Conservation (phyloP, 2,113 vertebrate species). For the Xiphophorus hellerii region DNA sequence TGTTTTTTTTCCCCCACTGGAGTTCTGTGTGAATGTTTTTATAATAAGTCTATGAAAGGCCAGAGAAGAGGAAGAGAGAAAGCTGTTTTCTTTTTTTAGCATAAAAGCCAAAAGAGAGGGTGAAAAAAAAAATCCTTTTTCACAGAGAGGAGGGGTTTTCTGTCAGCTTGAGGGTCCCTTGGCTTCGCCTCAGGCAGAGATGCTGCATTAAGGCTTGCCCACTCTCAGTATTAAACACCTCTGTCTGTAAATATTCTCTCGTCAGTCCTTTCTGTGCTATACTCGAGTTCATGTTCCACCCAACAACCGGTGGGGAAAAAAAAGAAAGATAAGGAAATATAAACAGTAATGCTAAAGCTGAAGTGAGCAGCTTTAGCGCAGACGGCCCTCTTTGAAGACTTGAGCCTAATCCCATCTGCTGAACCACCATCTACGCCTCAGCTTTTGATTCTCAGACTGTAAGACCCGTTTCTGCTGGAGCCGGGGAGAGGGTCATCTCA, state of each 20-base stretch:
- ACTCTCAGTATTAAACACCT: conserved; percentile 51
- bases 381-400: conserved; percentile 76
- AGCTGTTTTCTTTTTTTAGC: neutral
- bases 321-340: conserved; percentile 40
- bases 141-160: conserved; percentile 25
- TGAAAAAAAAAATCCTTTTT: neutral
- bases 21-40: conserved; percentile 18
- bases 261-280: conserved; percentile 37
- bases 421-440: conserved; percentile 54
- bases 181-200: conserved; percentile 60
- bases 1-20: conserved; percentile 32
- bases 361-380: conserved; percentile 54
- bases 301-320: neutral
- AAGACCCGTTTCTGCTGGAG: conserved; percentile 66
- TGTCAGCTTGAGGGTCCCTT: conserved; percentile 42
- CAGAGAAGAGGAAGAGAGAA: neutral
- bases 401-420: conserved; percentile 74
- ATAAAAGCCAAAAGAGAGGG: conserved; percentile 32
- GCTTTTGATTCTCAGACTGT: conserved; percentile 70
- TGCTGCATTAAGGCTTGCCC: conserved; percentile 54
- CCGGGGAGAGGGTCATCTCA: conserved; percentile 53
- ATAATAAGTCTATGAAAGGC: conserved; percentile 18
- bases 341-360: conserved; percentile 65
- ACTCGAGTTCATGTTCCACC: conserved; percentile 37
- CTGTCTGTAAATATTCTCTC: conserved; percentile 52